A percentile compares a stretch with the other conserved stretches of the same genome.
Conservation (phyloP, 2,888 invertebrate genomes). For the Stenodera caucasica region DNA sequence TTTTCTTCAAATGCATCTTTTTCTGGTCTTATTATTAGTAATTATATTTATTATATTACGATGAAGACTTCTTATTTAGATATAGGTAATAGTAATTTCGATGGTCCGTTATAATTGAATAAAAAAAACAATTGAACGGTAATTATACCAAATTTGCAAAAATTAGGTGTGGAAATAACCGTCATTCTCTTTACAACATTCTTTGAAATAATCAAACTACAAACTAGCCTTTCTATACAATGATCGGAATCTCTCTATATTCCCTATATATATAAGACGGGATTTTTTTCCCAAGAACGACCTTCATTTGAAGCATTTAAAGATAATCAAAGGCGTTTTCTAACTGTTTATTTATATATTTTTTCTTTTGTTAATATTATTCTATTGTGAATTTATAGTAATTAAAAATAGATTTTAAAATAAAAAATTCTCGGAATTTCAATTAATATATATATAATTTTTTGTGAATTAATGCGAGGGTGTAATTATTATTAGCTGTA, state of each 20-base stretch:
- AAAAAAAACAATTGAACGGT: not conserved
- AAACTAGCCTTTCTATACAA: not conserved
- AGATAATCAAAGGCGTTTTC: constrained; percentile 3
- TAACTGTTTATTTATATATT: not conserved
- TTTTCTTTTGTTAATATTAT: not conserved
- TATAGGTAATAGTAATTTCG: constrained; percentile 3
- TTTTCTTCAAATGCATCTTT: too few relatives aligned
- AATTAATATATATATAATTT: too few relatives aligned
- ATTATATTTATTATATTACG: too few relatives aligned
- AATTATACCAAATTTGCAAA: not conserved
- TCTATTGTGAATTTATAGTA: not conserved
- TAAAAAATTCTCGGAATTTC: not conserved
- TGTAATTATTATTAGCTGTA: not conserved
- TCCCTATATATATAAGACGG: not conserved
- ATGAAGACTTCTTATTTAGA: too few relatives aligned
- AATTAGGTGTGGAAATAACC: constrained; percentile 1
- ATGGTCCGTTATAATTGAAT: not conserved
- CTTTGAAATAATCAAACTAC: constrained; percentile 1
- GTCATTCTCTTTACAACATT: constrained; percentile 2
- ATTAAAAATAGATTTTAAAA: not conserved
- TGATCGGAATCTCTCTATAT: constrained; percentile 1
- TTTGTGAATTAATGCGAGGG: not conserved
- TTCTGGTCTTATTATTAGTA: too few relatives aligned
- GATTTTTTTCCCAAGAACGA: not conserved
- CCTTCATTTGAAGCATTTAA: constrained; percentile 1